Percentiles rank a stretch among this genome's conserved stretches.
phyloP scores from a whole-genome alignment of 2,888 invertebrate species.

The Trichogramma evanescens region DNA sequence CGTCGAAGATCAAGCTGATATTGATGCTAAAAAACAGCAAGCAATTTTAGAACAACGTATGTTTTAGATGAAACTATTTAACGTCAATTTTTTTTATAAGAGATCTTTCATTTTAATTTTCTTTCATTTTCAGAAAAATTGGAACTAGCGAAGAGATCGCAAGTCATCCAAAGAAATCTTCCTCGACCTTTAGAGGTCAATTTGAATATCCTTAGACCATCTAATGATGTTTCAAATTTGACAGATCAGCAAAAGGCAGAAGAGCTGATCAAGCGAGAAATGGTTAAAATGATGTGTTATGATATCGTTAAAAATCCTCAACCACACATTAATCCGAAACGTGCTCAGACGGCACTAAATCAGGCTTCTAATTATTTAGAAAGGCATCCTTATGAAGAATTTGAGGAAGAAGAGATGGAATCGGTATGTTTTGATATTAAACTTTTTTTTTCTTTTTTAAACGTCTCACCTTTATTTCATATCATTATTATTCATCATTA shows the following conservation, averaged over 20 bases:
- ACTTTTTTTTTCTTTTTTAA: conserved; percentile 2
- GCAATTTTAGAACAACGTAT: conserved; percentile 63
- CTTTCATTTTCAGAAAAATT: conserved; percentile 49
- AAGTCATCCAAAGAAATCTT: conserved; percentile 76
- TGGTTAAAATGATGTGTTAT: conserved; percentile 90
- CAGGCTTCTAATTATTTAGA: conserved; percentile 78
- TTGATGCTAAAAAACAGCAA: conserved; percentile 64
- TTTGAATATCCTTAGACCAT: conserved; percentile 70
- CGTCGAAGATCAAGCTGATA: conserved; percentile 80
- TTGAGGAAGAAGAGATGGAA: conserved; percentile 61
- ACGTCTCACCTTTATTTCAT: neutral
- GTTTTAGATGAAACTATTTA: conserved; percentile 25
- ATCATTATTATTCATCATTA: too few relatives aligned
- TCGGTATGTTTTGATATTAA: conserved; percentile 34
- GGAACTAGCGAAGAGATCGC: conserved; percentile 71
- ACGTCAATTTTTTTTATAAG: neutral
- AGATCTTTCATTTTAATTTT: neutral
- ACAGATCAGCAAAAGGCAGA: conserved; percentile 88
- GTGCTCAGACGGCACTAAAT: conserved; percentile 49
- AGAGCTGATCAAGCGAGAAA: conserved; percentile 91
- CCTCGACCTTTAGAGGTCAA: conserved; percentile 78
- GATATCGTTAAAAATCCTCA: conserved; percentile 76
- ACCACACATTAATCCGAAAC: conserved; percentile 49
- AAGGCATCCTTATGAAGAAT: conserved; percentile 75
- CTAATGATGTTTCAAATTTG: conserved; percentile 68